These are phyloP conservation scores for Phataginus tetradactyla DNA, from an alignment of 2,797 vertebrate species.

Conservation along the genomic window DNA sequence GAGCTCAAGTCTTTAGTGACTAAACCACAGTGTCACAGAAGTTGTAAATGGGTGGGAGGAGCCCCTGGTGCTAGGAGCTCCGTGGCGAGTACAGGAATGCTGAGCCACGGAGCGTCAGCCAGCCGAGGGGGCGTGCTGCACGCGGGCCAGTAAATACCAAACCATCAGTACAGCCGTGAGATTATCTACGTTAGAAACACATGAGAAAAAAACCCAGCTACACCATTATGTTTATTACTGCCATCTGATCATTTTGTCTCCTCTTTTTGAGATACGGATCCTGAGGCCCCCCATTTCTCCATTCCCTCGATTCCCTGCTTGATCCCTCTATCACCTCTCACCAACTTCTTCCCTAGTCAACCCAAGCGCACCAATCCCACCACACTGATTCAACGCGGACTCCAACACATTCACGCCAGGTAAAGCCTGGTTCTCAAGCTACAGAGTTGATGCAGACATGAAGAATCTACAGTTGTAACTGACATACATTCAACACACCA, in stretches of 20 bases:
- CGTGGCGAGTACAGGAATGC: rapidly evolving
- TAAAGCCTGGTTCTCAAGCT: not conserved
- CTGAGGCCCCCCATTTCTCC: not conserved
- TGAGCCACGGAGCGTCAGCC: not conserved
- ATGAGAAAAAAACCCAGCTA: not conserved
- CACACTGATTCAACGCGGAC: not conserved
- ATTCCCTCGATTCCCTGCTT: not conserved
- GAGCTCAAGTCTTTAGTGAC: not conserved
- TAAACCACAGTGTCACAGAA: not conserved
- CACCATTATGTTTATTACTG: not conserved
- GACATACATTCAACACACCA: not conserved
- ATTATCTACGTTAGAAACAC: not conserved
- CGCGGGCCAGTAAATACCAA: not conserved
- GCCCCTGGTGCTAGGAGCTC: not conserved
- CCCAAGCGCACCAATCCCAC: not conserved
- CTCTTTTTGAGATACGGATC: not conserved
- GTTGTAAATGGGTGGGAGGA: not conserved
- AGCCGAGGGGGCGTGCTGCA: rapidly evolving
- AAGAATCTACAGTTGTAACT: not conserved
- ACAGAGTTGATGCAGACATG: not conserved
- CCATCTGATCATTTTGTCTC: not conserved
- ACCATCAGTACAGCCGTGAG: not conserved
- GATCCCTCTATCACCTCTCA: too few relatives aligned
- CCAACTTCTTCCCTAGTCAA: not conserved
- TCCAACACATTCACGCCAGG: not conserved